phyloP scores from a whole-genome alignment of 2,888 invertebrate genomes.

The Cybosia mesomella region DNA sequence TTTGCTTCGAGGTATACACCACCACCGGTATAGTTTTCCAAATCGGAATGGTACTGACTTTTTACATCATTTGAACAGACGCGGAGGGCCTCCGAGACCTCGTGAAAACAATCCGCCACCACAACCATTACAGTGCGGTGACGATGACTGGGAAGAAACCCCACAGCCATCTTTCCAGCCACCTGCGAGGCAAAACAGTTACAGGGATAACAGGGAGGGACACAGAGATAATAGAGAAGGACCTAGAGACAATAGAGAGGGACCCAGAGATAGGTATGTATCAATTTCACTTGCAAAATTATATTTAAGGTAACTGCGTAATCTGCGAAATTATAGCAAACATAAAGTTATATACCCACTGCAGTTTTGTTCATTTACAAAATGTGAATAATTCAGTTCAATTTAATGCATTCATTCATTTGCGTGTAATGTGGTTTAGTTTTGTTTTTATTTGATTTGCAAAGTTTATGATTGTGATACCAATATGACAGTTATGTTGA shows the following conservation, averaged over 20 bases:
- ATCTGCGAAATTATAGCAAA: too few relatives aligned
- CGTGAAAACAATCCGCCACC: constrained; percentile 61
- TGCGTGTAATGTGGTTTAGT: too few relatives aligned
- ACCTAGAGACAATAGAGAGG: constrained; percentile 40
- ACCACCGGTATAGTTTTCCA: not conserved
- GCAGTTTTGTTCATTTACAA: too few relatives aligned
- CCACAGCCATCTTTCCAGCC: constrained; percentile 39
- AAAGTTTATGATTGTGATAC: not conserved
- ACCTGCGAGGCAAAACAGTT: constrained; percentile 40
- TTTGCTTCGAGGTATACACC: too few relatives aligned
- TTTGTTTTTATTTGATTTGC: too few relatives aligned
- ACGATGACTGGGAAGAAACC: constrained; percentile 47
- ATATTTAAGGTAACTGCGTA: not conserved
- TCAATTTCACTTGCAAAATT: not conserved
- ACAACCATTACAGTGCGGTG: constrained; percentile 31
- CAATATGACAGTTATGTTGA: not conserved
- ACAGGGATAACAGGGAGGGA: constrained; percentile 42
- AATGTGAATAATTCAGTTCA: too few relatives aligned
- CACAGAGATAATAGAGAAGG: constrained; percentile 44
- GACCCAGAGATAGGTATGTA: constrained; percentile 43
- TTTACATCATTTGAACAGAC: constrained; percentile 47
- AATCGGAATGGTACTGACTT: not conserved
- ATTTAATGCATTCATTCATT: too few relatives aligned
- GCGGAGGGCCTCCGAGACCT: constrained; percentile 65
- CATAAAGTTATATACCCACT: too few relatives aligned